Base-by-base conservation (phyloP, 2,113 vertebrate genomes). In the Pachyramphus minor region DNA sequence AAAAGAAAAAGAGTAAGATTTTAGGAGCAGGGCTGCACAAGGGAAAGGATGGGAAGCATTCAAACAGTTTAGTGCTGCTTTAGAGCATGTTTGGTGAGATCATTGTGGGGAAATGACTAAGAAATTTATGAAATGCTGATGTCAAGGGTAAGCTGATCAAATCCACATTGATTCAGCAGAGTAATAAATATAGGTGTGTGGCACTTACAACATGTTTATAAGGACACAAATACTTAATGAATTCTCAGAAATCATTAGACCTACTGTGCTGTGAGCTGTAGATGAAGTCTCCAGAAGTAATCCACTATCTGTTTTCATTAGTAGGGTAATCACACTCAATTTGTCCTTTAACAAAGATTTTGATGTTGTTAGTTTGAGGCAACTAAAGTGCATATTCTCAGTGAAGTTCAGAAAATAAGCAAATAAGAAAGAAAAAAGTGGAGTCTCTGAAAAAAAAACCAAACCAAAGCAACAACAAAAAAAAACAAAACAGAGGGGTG, bases 211-310 rank as follows among this genome's bases (percentile, higher is more conserved):
- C 44, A 33, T 84, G 75, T 74, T 87, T 73, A 64, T 69, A 83
- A 53, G 76, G 22, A 85, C 64, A 58, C 22, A 56, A 93, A 85
- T 94, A 87, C 85, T 58, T 52, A 82, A 87, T 50, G 83, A 86
- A 75, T 93, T 96, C 84, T 77, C 88, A 83, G 90, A 96, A 97
- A 96, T 87, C 63, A 64, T 88, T 89, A 67, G 71, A 60, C 53
- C 22, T 58, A 20, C 69, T 47, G 88, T 88, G 91, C 55, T 78
- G 74, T 80, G 71, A 85, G 78, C 52, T 88, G 90, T 52, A 93
- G 96, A 83, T 88, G 66, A 87, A 84, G 47, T 80, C 92, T 97
- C 74, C 95, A 90, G 42, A 91, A 95, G 69, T 74, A 92, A 92
- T 91, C 64, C 1, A 9, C 74, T 84, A 82, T 80, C 84, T 83